Evolutionary conservation across 37 sponge, comb jelly and placozoan genomes (phyloP).

Genomic region (Hormiphora californensis): DNA sequence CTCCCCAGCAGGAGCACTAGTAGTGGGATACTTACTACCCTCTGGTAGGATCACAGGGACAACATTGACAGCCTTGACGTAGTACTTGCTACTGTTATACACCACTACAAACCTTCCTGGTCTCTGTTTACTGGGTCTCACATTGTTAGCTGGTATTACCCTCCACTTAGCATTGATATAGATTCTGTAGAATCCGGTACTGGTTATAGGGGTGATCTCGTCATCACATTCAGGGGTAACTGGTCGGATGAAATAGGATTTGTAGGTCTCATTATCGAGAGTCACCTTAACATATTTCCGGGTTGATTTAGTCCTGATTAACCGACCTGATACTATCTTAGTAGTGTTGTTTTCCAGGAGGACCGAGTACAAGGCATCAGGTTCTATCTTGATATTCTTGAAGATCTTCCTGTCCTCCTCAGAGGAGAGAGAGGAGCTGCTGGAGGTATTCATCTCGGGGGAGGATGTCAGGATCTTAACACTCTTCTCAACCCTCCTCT

Average conservation of each 20-base stretch:
- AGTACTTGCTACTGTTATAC: neutral
- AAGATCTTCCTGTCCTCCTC: neutral
- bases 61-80: neutral
- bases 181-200: neutral
- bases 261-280: neutral
- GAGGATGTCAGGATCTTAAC: neutral
- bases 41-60: neutral
- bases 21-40: neutral
- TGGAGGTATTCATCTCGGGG: neutral
- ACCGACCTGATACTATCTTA: neutral
- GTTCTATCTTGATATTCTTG: neutral
- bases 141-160: neutral
- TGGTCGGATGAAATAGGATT: slow-evolving; percentile 2
- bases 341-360: slow-evolving; percentile 21
- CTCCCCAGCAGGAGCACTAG: neutral
- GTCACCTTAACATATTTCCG: slow-evolving; percentile 16
- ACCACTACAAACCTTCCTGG: neutral
- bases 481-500: too few relatives aligned
- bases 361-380: neutral
- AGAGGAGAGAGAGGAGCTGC: neutral
- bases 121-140: neutral
- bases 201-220: neutral
- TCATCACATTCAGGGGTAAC: neutral
- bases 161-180: slow-evolving; percentile 1
- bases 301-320: neutral